A percentile compares a stretch with the other conserved stretches of the same genome.
Evolutionary conservation across 2,888 invertebrate species (phyloP).

Genomic region (Thyatira batis): DNA sequence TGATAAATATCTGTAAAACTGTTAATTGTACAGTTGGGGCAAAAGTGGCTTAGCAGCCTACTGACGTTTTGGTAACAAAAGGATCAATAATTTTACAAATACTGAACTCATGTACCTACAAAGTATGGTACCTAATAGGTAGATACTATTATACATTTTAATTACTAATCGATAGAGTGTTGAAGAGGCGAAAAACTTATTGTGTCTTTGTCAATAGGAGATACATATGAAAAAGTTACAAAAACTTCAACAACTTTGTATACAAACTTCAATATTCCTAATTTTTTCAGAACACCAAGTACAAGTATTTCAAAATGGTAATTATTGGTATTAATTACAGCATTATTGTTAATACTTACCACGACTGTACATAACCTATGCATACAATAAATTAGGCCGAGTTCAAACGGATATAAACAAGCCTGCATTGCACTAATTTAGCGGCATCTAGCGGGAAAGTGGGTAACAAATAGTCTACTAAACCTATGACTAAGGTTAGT

Average conservation of each 20-base stretch:
- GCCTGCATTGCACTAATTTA: constrained; percentile 20
- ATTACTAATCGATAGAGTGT: too few species aligned
- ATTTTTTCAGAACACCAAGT: too few species aligned
- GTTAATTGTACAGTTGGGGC: not conserved
- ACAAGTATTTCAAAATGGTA: too few species aligned
- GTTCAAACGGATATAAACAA: constrained; percentile 9
- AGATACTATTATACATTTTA: too few species aligned
- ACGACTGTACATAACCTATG: not conserved
- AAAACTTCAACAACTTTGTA: too few species aligned
- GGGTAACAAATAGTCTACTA: constrained; percentile 32
- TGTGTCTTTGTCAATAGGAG: too few species aligned
- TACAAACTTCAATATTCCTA: too few species aligned
- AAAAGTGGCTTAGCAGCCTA: not conserved
- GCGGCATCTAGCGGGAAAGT: constrained; percentile 26
- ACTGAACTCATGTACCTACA: too few species aligned
- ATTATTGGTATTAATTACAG: too few species aligned
- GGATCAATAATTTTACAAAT: not conserved
- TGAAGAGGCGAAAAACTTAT: too few species aligned
- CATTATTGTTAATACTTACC: not conserved
- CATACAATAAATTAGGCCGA: constrained; percentile 3
- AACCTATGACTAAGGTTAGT: constrained; percentile 5
- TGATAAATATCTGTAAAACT: not conserved
- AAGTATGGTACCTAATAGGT: too few species aligned
- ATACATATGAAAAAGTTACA: too few species aligned
- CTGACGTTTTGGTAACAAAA: not conserved